Conservation (phyloP, 2,113 vertebrate species). For the Neolamprologus variostigma region DNA sequence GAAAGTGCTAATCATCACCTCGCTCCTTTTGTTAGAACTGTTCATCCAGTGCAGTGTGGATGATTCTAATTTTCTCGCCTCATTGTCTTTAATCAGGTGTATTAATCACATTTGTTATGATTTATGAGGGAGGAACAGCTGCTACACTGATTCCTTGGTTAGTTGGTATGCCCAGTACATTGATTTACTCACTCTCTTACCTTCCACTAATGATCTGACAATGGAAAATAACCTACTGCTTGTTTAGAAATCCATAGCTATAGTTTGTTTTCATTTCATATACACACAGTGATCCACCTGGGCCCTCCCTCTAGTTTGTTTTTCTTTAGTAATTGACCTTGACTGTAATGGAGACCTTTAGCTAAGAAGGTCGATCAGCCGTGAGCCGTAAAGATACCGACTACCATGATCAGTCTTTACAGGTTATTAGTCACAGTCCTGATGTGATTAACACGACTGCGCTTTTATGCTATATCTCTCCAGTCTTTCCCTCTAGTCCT, state of each 20-base stretch:
- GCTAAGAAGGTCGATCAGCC: neutral
- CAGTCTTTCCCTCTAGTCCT: neutral
- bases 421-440: slow-evolving; percentile 15
- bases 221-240: neutral
- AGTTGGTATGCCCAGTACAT: neutral
- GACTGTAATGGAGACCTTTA: neutral
- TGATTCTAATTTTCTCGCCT: neutral
- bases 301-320: neutral
- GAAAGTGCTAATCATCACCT: neutral
- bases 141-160: neutral
- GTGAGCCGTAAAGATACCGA: neutral
- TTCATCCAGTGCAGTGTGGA: neutral
- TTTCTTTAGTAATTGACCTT: neutral
- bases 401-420: neutral
- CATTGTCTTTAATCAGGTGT: neutral
- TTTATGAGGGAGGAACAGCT: neutral
- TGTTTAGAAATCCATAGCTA: neutral
- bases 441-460: slow-evolving; percentile 26
- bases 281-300: neutral
- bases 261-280: neutral
- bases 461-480: neutral
- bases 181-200: neutral
- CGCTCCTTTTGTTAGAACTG: neutral
- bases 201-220: neutral
- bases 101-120: neutral